Base-by-base conservation (phyloP, 1,140 invertebrate species). In the Drosophila pruinosa region DNA sequence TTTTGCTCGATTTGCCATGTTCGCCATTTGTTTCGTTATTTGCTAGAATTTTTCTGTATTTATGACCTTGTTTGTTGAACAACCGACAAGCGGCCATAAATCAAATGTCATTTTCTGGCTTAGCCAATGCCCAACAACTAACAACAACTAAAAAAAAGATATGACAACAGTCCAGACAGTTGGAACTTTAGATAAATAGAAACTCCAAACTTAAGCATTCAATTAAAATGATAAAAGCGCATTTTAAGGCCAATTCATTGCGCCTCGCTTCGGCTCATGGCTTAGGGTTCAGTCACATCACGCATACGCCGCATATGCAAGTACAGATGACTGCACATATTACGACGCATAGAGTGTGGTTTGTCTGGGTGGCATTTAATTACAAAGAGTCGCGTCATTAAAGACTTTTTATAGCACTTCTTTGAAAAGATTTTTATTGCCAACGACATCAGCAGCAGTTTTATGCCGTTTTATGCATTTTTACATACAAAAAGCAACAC, bases 381-480 rank as follows among this genome's bases (percentile, higher is more conserved):
- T 86, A 88, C 82, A 81, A 58, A 75, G 70, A 74, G 82, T 69
- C 78, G 82, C 78, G 70, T 72, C 78, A 88, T 86, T 82, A 86
- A 86, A 82, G 53, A 57, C 71, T 88, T 82, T 86, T 86, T 82
- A 86, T 88, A 76, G 75, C 50, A 74, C 70, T 86, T 86, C 78
- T 86, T 86, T 75, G 50, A 67, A 82, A 80, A 62, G 57, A 78
- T 69, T 88, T 86, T 86, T 78, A 86, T 54, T 61, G 65, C 81
- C 70, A 61, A 61, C 71, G 53, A 63, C 67, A 75, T 31, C 59
- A 63, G 63, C 52, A 75, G 43, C 69, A 62, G 62, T 76, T 76
- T 76, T 69, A 73, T 73, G 38, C 57, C 63, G 78, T 86, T 88
- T 86, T 65, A 86, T 82, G 82, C 82, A 86, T 56, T 78, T 75